Evolutionary conservation across 2,797 vertebrate genomes (phyloP).

Genomic region (Apodemus agrarius): DNA sequence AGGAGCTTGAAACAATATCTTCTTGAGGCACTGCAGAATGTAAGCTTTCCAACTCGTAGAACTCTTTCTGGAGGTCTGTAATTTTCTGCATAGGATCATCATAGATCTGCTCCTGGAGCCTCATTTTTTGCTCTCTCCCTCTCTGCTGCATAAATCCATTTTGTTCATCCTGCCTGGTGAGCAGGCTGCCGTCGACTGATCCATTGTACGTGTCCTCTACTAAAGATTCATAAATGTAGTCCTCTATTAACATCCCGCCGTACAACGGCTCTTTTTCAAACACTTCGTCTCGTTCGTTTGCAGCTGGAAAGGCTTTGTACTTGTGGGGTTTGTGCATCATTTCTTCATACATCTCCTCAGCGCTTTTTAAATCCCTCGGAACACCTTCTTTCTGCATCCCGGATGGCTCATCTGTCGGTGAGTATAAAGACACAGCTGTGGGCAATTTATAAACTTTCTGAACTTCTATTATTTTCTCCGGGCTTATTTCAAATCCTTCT

Average conservation of each 20-base stretch:
- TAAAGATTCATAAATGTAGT: constrained; percentile 98
- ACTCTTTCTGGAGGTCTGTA: constrained; percentile 91
- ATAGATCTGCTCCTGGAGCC: constrained; percentile 93
- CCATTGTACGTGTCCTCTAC: constrained; percentile 93
- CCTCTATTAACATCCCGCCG: constrained; percentile 98
- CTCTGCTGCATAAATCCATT: constrained; percentile 87
- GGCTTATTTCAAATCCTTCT: constrained; percentile 97
- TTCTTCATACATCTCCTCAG: constrained; percentile 96
- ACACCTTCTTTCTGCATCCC: constrained; percentile 83
- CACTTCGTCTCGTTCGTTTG: constrained; percentile 91
- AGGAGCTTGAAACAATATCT: constrained; percentile 89
- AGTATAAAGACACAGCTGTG: constrained; percentile 94
- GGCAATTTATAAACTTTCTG: constrained; percentile 97
- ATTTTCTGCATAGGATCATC: constrained; percentile 94
- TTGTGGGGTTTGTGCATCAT: constrained; percentile 94
- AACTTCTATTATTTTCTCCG: constrained; percentile 93
- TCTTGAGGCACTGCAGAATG: constrained; percentile 87
- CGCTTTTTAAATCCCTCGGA: constrained; percentile 92
- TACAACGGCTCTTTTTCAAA: constrained; percentile 97
- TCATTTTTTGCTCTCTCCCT: constrained; percentile 89
- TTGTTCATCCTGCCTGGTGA: constrained; percentile 86
- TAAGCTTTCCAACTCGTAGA: constrained; percentile 90
- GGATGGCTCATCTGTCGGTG: constrained; percentile 93
- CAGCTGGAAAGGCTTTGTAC: constrained; percentile 90
- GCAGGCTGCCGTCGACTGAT: constrained; percentile 84